Base-by-base conservation (phyloP, 2,888 invertebrate genomes). In the Scaptomyza reducta region DNA sequence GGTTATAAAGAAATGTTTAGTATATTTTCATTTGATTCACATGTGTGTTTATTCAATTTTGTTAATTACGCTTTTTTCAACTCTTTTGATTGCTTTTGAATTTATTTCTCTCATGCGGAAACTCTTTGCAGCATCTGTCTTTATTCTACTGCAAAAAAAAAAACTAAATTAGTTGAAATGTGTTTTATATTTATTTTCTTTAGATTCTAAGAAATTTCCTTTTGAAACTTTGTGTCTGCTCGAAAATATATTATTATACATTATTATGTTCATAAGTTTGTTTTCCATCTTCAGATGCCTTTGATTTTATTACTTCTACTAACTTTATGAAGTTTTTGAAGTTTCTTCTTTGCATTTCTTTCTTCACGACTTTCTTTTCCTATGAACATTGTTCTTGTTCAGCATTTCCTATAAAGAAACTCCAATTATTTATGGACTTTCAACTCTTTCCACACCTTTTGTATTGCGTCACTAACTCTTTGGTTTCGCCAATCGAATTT, bases 401-500 rank as follows among this genome's bases (percentile, higher is more conserved):
- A 1, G n/a, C 33, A 35, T 35, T 35, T n/a, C 6, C n/a, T 35
- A 6, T n/a, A n/a, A 2, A n/a, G n/a, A 1, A 49, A 11, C 6
- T 40, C 3, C 31, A 25, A 18, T 35, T 49, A 18, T n/a, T 40
- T 4, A 10, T 0, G 3, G 18, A 9, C 6, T 22, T 38, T 14
- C 29, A 4, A 9, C 18, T 27, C 29, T n/a, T 46, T 11, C 2
- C n/a, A n/a, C 22, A 33, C 5, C 10, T 1, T 7, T 29, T 18
- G 11, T 6, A 18, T 22, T 33, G 33, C 33, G 16, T 55, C 45
- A 44, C n/a, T 6, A 41, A 64, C 27, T 47, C 55, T 54, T 65
- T 56, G 25, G 49, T 49, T 65, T 16, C 11, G 27, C 50, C 14
- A 66, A 66, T 45, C 44, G 25, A 55, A 18, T 65, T 31, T 38